phyloP scores from a whole-genome alignment of 2,888 invertebrate species.

The Polyommatus icarus region DNA sequence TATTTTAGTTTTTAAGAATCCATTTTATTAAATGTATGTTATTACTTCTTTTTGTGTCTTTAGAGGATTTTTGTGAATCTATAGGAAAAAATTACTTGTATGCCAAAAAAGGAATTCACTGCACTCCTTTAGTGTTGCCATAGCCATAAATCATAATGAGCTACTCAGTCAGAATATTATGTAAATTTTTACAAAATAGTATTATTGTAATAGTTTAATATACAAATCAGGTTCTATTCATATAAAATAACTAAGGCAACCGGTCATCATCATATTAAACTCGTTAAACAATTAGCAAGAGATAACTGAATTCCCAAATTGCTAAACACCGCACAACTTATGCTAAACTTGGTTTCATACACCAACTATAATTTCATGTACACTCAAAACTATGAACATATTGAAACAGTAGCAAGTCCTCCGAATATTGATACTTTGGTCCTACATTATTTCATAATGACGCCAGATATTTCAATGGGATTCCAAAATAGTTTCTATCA shows the following conservation, averaged over 20 bases:
- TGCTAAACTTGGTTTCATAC: constrained; percentile 41
- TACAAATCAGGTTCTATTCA: background rate
- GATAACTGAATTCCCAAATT: constrained; percentile 36
- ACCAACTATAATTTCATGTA: constrained; percentile 42
- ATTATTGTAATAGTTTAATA: no score
- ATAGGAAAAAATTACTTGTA: no score
- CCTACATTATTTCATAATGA: constrained; percentile 2
- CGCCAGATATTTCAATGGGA: background rate
- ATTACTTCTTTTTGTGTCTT: no score
- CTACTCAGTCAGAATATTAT: no score
- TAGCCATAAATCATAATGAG: background rate
- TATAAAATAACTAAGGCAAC: background rate
- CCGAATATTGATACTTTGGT: constrained; percentile 40
- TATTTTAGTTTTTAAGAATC: no score
- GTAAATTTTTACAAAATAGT: no score
- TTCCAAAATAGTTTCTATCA: constrained; percentile 1
- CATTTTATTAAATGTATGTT: no score
- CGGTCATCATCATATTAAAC: constrained; percentile 18
- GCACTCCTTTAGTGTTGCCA: background rate
- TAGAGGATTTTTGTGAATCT: no score
- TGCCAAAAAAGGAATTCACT: no score
- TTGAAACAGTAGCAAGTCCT: constrained; percentile 41
- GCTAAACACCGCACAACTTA: constrained; percentile 37
- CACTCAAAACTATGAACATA: constrained; percentile 44
- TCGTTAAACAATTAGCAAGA: constrained; percentile 37